phyloP scores from a whole-genome alignment of 2,797 vertebrate species.

The Thalassophryne amazonica region DNA sequence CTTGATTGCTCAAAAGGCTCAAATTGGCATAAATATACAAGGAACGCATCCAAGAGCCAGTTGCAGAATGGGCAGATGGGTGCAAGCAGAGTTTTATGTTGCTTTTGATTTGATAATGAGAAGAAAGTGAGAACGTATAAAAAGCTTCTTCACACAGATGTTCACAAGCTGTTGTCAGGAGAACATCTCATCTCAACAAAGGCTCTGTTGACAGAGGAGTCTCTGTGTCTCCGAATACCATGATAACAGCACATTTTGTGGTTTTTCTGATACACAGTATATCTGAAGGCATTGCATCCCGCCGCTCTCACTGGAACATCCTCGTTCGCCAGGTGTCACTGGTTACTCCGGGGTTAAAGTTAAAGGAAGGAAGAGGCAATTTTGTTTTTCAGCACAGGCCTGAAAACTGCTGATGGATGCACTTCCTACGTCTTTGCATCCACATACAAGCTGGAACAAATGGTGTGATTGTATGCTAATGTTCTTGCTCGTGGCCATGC shows the following conservation, averaged over 20 bases:
- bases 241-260: slow-evolving; percentile 1
- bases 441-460: slow-evolving; percentile 49
- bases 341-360: slow-evolving; percentile 54
- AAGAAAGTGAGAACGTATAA: slow-evolving; percentile 43
- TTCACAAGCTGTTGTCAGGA: slow-evolving; percentile 75
- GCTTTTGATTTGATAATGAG: slow-evolving; percentile 67
- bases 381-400: slow-evolving; percentile 63
- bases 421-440: slow-evolving; percentile 54
- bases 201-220: neutral
- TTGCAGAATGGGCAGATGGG: slow-evolving; percentile 75
- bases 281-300: slow-evolving; percentile 34
- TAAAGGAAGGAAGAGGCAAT: slow-evolving; percentile 73
- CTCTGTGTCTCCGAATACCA: slow-evolving; percentile 10
- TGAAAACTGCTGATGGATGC: slow-evolving; percentile 72
- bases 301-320: slow-evolving; percentile 43
- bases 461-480: slow-evolving; percentile 64
- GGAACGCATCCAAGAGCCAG: slow-evolving; percentile 66
- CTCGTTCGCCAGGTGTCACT: slow-evolving; percentile 59
- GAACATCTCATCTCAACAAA: slow-evolving; percentile 29
- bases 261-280: slow-evolving; percentile 20
- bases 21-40: too few species aligned
- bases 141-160: slow-evolving; percentile 66
- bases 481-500: slow-evolving; percentile 60
- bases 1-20: too few species aligned
- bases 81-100: slow-evolving; percentile 74